Percentiles rank a stretch among this genome's conserved stretches.
These are phyloP conservation scores for Cochlearius cochlearius DNA, from an alignment of 2,113 vertebrate genomes.

Conservation along the genomic window DNA sequence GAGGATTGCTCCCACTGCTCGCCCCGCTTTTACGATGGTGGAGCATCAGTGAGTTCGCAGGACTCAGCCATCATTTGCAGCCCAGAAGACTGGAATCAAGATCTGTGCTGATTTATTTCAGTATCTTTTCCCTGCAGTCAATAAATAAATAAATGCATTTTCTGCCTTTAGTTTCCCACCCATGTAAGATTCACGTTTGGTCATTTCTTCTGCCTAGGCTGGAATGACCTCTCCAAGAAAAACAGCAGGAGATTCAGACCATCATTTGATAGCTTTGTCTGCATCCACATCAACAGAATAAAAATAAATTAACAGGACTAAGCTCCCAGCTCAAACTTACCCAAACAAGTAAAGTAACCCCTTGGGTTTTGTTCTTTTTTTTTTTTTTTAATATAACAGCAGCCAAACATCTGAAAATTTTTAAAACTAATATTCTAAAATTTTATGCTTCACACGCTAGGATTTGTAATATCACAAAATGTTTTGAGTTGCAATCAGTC, in stretches of 20 bases:
- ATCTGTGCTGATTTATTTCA: neutral
- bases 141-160: neutral
- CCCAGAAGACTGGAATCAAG: neutral
- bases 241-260: neutral
- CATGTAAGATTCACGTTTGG: neutral
- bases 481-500: constrained; percentile 23
- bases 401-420: constrained; percentile 17
- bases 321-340: neutral
- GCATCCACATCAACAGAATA: neutral
- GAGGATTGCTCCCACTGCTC: neutral
- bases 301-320: neutral
- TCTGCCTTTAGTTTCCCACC: neutral
- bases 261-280: neutral
- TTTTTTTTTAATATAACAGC: neutral
- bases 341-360: neutral
- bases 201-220: neutral
- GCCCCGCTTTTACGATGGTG: fast-evolving
- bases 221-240: neutral
- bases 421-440: constrained; percentile 1
- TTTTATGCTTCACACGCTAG: neutral
- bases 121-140: neutral
- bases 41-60: neutral
- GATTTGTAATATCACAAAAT: neutral
- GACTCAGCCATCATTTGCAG: neutral
- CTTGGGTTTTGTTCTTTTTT: neutral